phyloP scores from a whole-genome alignment of 2,797 vertebrate genomes.

The Hippopotamyrus pictus region DNA sequence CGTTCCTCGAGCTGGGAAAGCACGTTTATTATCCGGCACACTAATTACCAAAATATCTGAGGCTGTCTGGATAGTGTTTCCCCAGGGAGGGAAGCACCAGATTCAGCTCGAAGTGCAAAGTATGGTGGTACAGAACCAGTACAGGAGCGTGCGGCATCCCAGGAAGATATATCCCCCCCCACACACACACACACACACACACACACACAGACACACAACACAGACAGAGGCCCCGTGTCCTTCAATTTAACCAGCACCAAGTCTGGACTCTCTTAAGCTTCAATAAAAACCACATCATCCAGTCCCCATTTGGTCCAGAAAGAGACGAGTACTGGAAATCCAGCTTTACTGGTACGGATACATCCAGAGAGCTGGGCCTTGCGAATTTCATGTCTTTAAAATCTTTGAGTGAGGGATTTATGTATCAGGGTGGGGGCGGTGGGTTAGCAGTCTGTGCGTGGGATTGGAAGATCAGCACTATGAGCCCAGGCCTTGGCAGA shows the following conservation, averaged over 20 bases:
- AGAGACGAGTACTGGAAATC: neutral
- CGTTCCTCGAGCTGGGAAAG: neutral
- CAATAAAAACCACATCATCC: neutral
- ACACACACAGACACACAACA: neutral
- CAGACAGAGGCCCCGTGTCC: neutral
- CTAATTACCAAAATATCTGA: conserved; percentile 7
- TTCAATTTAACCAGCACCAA: neutral
- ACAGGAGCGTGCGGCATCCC: neutral
- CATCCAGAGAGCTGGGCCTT: neutral
- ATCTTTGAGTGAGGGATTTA: neutral
- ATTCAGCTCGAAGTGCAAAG: neutral
- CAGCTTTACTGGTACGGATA: neutral
- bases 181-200: no score
- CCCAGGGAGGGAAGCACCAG: neutral
- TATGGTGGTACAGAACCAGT: neutral
- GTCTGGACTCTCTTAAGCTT: neutral
- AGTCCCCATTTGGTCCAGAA: neutral
- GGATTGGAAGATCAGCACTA: neutral
- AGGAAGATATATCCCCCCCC: neutral
- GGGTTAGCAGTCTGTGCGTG: neutral
- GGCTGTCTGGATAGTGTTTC: neutral
- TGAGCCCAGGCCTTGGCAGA: neutral
- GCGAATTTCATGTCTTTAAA: neutral
- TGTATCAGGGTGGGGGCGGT: neutral
- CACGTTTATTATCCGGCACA: neutral